Evolutionary conservation across 2,888 invertebrate genomes (phyloP).

Genomic region (Tetheella fluctuosa): DNA sequence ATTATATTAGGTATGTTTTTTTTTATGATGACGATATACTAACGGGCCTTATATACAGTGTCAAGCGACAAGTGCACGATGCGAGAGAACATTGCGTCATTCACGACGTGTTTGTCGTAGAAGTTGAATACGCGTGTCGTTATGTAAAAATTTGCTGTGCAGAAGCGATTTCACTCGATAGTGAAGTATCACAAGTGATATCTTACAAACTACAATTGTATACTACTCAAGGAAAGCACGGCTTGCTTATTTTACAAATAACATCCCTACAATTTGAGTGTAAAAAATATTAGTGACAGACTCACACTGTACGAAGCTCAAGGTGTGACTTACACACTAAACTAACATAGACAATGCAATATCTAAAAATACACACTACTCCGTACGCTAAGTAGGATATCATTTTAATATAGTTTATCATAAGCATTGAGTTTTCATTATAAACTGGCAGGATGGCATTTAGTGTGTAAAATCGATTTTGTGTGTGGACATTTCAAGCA

Average conservation of each 20-base stretch:
- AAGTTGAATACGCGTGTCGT: slow-evolving; percentile 27
- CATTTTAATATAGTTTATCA: slow-evolving; percentile 76
- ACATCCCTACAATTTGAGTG: slow-evolving; percentile 59
- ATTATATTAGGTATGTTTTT: slow-evolving; percentile 55
- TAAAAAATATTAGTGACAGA: slow-evolving; percentile 80
- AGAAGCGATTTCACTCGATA: slow-evolving; percentile 36
- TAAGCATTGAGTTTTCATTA: slow-evolving; percentile 80
- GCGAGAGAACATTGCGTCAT: slow-evolving; percentile 25
- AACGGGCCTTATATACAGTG: slow-evolving; percentile 74
- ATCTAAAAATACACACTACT: slow-evolving; percentile 83
- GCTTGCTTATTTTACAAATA: slow-evolving; percentile 57
- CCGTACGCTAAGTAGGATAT: slow-evolving; percentile 80
- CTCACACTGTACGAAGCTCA: slow-evolving; percentile 78
- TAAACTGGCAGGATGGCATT: slow-evolving; percentile 81
- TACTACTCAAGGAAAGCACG: slow-evolving; percentile 64
- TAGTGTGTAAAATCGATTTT: slow-evolving; percentile 78
- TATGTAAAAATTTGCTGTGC: slow-evolving; percentile 36
- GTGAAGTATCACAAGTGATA: slow-evolving; percentile 42
- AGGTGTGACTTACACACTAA: slow-evolving; percentile 78
- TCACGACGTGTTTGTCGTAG: slow-evolving; percentile 24
- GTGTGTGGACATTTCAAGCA: slow-evolving; percentile 82
- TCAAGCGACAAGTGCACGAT: slow-evolving; percentile 46
- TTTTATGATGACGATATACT: slow-evolving; percentile 63
- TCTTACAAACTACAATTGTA: slow-evolving; percentile 56
- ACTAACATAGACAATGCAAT: slow-evolving; percentile 82